phyloP scores from a whole-genome alignment of 2,113 vertebrate genomes.

The Macheiramphus alcinus region DNA sequence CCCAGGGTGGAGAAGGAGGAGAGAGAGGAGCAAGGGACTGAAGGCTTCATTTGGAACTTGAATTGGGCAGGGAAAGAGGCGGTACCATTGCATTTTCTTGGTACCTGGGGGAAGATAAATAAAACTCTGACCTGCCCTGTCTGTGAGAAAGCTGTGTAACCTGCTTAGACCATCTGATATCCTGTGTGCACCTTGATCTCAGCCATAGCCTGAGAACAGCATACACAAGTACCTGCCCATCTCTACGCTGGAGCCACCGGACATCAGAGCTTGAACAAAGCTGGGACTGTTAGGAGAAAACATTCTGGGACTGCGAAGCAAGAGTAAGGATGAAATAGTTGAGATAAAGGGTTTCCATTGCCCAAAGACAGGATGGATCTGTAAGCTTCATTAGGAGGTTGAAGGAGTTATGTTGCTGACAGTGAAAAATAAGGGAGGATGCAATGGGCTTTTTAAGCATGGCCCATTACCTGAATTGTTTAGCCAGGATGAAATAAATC shows the following conservation, averaged over 20 bases:
- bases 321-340: not conserved
- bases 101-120: not conserved
- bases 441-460: not conserved
- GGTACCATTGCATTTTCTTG: not conserved
- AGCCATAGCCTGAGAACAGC: not conserved
- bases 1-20: not conserved
- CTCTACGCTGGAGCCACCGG: not conserved
- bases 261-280: not conserved
- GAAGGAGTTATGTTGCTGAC: not conserved
- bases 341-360: not conserved
- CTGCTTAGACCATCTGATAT: not conserved
- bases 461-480: not conserved
- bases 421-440: not conserved
- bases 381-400: fast-evolving
- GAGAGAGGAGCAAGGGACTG: not conserved
- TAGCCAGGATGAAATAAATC: not conserved
- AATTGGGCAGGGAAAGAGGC: not conserved
- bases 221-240: not conserved
- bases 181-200: not conserved
- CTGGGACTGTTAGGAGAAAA: not conserved
- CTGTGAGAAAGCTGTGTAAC: not conserved
- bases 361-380: not conserved
- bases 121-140: not conserved
- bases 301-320: not conserved
- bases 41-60: not conserved